Conservation (phyloP, 2,797 vertebrate genomes). For the Argyrosomus regius region DNA sequence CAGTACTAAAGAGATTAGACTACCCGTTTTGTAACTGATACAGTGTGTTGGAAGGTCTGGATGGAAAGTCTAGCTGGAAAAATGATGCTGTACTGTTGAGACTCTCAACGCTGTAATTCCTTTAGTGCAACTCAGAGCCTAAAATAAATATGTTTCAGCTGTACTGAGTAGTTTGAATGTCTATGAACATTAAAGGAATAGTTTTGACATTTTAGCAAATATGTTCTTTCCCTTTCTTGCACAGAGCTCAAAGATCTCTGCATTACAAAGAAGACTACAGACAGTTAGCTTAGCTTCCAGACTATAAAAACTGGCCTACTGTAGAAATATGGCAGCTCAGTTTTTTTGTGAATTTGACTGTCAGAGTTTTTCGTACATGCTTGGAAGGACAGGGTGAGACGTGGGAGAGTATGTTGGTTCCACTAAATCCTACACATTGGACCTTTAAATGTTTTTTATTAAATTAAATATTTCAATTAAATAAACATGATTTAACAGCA, state of each 20-base stretch:
- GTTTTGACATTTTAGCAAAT: not conserved
- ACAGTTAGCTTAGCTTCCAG: not conserved
- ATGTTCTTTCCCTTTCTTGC: not conserved
- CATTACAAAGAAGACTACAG: not conserved
- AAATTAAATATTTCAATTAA: not conserved
- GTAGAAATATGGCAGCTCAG: no score
- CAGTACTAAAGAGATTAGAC: slow-evolving; percentile 23
- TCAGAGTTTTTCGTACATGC: no score
- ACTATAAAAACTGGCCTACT: not conserved
- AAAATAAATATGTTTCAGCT: not conserved
- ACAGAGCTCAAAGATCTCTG: not conserved
- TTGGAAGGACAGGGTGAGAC: no score
- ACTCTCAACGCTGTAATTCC: slow-evolving; percentile 3
- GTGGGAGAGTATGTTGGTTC: no score
- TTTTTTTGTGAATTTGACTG: no score
- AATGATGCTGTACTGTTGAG: slow-evolving; percentile 8
- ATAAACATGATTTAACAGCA: not conserved
- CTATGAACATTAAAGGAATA: not conserved
- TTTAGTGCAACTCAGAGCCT: not conserved
- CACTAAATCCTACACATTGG: no score
- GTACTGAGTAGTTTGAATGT: not conserved
- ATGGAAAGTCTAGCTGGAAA: slow-evolving; percentile 1
- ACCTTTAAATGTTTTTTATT: no score
- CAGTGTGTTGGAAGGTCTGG: not conserved
- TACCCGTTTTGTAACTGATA: slow-evolving; percentile 10